Evolutionary conservation across 2,113 vertebrate species (phyloP), one percentile per base, ranked within the genome.

Genomic region (Euleptes europaea): DNA sequence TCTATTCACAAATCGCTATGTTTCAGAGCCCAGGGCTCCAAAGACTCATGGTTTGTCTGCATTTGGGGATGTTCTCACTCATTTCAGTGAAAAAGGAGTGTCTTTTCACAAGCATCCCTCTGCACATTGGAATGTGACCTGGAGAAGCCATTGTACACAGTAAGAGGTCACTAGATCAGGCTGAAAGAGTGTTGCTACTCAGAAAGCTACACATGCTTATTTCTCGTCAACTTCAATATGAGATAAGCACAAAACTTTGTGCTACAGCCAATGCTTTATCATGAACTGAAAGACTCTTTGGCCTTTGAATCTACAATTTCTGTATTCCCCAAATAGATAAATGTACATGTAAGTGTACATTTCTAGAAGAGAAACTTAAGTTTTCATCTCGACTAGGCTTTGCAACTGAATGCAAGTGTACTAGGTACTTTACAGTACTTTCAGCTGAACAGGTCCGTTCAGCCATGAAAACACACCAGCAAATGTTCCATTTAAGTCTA

Each of bases 381-480:
- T 31, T 73, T 73, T n/a, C 44, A 31, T 2, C 85, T 67, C 49
- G 49, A 87, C 80, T 82, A 31, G 6, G 77, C 5, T 83, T 84
- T 86, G 54, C 47, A 67, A 69, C 17, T 33, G 17, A 33, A 69
- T 42, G 10, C 40, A 67, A 80, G 44, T 13, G 5, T 51, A 17
- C 19, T 69, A 23, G 42, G 21, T 0, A 86, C 28, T 83, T 1
- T 2, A 23, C 78, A 78, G 77, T 28, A 54, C 28, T 19, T 63
- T 28, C 11, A 33, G 31, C 17, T 63, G 84, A 88, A 78, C 40
- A 40, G 10, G 11, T 35, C 65, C 21, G 81, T 90, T 35, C 35
- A 80, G 77, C 80, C 87, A 84, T 84, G 89, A 77, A 83, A 82
- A 84, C 26, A 83, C 3, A 28, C 2, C n/a, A 47, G 28, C n/a